Evolutionary conservation across 2,888 invertebrate genomes (phyloP), one percentile per base, ranked within the genome.

Genomic region (Drosophila eohydei): DNA sequence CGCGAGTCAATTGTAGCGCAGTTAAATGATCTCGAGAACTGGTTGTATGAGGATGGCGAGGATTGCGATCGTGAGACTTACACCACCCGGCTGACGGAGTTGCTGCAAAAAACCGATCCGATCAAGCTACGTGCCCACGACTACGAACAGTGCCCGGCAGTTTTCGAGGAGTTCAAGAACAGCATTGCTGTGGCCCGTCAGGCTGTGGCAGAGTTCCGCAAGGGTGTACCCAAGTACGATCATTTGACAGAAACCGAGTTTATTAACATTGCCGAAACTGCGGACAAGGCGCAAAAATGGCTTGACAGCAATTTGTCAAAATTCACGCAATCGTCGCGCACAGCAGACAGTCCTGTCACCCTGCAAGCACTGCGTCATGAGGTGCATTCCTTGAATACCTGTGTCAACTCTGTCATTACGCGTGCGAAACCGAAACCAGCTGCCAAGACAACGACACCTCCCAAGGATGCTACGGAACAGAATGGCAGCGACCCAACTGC

Each of bases 41-140:
- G 99, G 99, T 94, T 99, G 21, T 99, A 99, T 90, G 99, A 98
- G 89, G 95, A 95, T 77, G 99, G 99, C 4, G 98, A 98, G 92
- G 97, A 99, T 90, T 97, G 98, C 92, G 96, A 96, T 80, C 95
- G 96, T 90, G 92, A 95, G 93, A 94, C 94, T 46, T 96, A 96
- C 91, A 94, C 94, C 71, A 95, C 94, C 83, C 95, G 95, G 89
- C 91, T 96, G 70, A 90, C 93, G 1, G 94, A 94, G 66, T 92
- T 95, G 80, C 94, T 96, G 94, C 94, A 95, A 73, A 94, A 96
- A 92, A 98, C 98, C 11, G 97, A 98, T 91, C 98, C 98, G 0
- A 97, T 99, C 64, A 96, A 96, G 89, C 95, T 95, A 78, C 95
- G 98, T 51, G 95, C 96, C 81, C 93, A 95, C 44, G 99, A 99